Evolutionary conservation across 2,888 invertebrate genomes (phyloP), one percentile per base, ranked within the genome.

Genomic region (Diplazon laetatorius): DNA sequence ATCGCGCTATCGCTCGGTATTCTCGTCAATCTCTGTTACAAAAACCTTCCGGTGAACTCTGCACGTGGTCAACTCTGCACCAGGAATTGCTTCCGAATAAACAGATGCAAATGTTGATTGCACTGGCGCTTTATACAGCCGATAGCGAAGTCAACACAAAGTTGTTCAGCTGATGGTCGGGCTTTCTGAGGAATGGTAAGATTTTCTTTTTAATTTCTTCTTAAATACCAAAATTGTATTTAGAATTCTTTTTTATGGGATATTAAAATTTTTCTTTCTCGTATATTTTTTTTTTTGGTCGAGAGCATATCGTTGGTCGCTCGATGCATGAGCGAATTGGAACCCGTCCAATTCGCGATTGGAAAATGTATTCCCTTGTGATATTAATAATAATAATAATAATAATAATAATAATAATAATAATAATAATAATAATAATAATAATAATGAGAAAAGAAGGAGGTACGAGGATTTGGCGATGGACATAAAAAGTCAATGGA

Each of bases 1-100:
- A n/a, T n/a, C n/a, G n/a, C n/a, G n/a, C n/a, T n/a, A n/a, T n/a
- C n/a, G n/a, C n/a, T n/a, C n/a, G n/a, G n/a, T n/a, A n/a, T n/a
- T n/a, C n/a, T n/a, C n/a, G n/a, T n/a, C n/a, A 96, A 96, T 91
- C 91, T 96, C 2, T 96, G 96, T 88, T 95, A 96, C 86, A 95
- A 95, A 82, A 96, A 96, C 89, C 91, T 95, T 74, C 94, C 95
- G 0, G 95, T 95, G 0, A 93, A 96, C 46, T 95, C 83, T 87
- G 89, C 0, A 85, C 87, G 10, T 93, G 93, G 93, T 82, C 91
- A 18, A 89, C 89, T 6, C 84, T 92, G 5, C 92, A 92, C 76
- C 88, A 89, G 12, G 90, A 92, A 66, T 83, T 93, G 60, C 84
- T 92, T 16, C 85, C 88, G 60, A 88, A 88, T 20, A 90, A 88